Evolutionary conservation across 2,888 invertebrate genomes (phyloP).

Genomic region (Brachypterus glaber): DNA sequence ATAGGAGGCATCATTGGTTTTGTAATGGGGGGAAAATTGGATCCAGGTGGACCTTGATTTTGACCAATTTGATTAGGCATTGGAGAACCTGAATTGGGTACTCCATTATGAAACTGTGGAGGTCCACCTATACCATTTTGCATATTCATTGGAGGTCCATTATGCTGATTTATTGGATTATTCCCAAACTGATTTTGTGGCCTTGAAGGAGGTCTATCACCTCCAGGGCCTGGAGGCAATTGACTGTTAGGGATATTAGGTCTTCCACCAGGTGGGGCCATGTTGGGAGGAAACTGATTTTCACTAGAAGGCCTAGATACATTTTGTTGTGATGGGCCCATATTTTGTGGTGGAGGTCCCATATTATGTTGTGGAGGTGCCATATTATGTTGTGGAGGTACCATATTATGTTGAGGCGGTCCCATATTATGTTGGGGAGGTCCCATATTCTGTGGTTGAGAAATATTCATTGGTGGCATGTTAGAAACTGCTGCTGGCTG

Average conservation of each 20-base stretch:
- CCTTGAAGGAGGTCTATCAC: conserved; percentile 5
- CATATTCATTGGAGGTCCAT: background rate
- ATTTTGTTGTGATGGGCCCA: background rate
- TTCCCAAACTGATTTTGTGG: conserved; percentile 24
- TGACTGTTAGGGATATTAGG: background rate
- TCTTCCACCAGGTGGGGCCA: background rate
- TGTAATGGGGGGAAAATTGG: conserved; percentile 3
- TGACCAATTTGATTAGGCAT: background rate
- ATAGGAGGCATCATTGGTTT: no score
- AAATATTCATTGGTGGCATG: conserved; percentile 20
- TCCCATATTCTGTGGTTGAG: background rate
- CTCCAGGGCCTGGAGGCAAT: conserved; percentile 1
- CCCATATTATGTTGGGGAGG: no score
- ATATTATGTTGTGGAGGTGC: conserved; percentile 3
- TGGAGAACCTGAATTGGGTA: background rate
- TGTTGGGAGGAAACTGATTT: conserved; percentile 3
- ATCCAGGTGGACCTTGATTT: conserved; percentile 3
- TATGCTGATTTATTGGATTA: no score
- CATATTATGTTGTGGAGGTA: background rate
- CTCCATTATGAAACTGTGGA: conserved; percentile 4
- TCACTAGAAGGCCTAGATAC: no score
- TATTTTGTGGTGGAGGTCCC: conserved; percentile 1
- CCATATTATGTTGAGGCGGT: no score
- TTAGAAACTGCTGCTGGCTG: conserved; percentile 11
- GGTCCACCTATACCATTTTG: background rate